phyloP scores from a whole-genome alignment of 2,113 vertebrate genomes.

The Choloepus hoffmanni region DNA sequence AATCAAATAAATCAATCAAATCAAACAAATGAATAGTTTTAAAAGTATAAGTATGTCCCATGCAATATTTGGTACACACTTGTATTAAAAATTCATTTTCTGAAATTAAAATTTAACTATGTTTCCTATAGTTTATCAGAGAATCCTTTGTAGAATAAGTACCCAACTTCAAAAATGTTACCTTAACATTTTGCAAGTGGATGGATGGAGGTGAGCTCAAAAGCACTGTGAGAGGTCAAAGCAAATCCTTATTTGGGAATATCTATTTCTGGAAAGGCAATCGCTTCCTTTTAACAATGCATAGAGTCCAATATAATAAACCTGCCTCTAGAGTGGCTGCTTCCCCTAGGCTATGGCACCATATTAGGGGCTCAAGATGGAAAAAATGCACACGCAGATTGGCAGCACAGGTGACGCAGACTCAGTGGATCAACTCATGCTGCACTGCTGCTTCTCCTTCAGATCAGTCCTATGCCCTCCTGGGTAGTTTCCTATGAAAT shows the following conservation, averaged over 20 bases:
- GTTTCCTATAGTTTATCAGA: not conserved
- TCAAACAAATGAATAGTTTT: not conserved
- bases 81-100: not conserved
- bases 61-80: not conserved
- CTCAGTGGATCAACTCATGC: not conserved
- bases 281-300: slow-evolving; percentile 6
- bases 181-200: not conserved
- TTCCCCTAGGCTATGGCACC: not conserved
- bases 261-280: not conserved
- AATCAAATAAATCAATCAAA: not conserved
- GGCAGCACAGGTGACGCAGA: not conserved
- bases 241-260: not conserved
- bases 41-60: not conserved
- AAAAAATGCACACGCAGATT: not conserved
- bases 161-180: not conserved
- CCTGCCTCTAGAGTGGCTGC: not conserved
- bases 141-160: not conserved
- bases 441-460: not conserved
- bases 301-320: not conserved
- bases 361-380: not conserved
- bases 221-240: not conserved
- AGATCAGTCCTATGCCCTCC: not conserved
- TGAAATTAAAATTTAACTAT: not conserved
- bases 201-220: not conserved
- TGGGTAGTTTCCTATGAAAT: not conserved